These are phyloP conservation scores for Hyperoplus immaculatus DNA, from an alignment of 2,797 vertebrate genomes.

Conservation along the genomic window DNA sequence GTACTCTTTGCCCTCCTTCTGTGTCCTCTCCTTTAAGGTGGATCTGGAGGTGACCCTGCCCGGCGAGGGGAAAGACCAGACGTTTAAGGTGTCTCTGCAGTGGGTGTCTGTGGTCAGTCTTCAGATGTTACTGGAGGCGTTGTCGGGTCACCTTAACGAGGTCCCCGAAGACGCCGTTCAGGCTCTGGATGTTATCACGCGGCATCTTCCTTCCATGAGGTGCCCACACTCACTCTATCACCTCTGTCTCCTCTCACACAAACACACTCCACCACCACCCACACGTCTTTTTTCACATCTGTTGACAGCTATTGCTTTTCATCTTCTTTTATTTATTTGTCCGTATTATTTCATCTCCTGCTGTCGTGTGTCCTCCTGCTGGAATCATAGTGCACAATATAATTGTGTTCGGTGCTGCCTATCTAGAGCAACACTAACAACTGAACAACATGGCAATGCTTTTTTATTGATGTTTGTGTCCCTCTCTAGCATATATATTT, in stretches of 20 bases:
- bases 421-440: background rate
- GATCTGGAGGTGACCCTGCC: conserved; percentile 99
- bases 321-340: conserved; percentile 12
- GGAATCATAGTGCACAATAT: conserved; percentile 14
- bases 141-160: conserved; percentile 96
- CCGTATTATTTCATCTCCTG: conserved; percentile 36
- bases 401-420: background rate
- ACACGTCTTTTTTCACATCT: background rate
- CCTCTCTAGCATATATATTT: background rate
- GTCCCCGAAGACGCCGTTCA: conserved; percentile 98
- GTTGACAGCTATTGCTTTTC: conserved; percentile 27
- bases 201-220: conserved; percentile 99
- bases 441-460: background rate
- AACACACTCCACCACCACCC: background rate
- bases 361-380: conserved; percentile 8
- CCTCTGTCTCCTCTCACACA: background rate
- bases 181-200: conserved; percentile 97
- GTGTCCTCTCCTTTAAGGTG: conserved; percentile 85
- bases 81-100: conserved; percentile 98
- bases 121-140: conserved; percentile 95
- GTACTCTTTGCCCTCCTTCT: background rate
- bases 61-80: conserved; percentile 98
- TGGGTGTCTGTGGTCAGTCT: conserved; percentile 99
- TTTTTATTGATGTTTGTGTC: background rate
- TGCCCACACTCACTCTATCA: conserved; percentile 49